Conservation (phyloP, 2,797 vertebrate genomes). For the Pseudomugil gertrudae region DNA sequence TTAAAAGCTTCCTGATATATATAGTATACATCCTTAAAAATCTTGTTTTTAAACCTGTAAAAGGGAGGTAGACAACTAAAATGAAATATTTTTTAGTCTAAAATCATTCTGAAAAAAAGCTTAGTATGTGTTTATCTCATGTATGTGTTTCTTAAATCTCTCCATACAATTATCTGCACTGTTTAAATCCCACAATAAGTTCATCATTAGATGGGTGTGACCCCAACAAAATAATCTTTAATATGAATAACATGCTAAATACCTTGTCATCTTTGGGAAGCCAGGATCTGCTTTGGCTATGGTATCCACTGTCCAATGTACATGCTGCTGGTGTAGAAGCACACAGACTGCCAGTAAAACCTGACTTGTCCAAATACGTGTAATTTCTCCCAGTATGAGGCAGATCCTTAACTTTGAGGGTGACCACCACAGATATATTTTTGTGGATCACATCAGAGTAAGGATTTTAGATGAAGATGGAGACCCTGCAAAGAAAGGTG, state of each 20-base stretch:
- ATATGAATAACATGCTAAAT: conserved; percentile 20
- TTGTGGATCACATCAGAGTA: conserved; percentile 63
- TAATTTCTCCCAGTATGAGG: conserved; percentile 40
- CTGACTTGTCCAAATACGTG: conserved; percentile 55
- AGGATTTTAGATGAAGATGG: conserved; percentile 42
- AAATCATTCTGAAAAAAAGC: conserved; percentile 1
- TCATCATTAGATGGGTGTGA: conserved; percentile 18
- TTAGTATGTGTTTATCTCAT: not conserved
- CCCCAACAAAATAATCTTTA: not conserved
- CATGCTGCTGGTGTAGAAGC: conserved; percentile 83
- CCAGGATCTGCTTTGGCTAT: conserved; percentile 78
- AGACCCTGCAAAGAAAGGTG: conserved; percentile 68
- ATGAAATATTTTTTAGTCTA: not conserved
- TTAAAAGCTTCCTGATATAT: not conserved
- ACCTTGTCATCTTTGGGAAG: conserved; percentile 89
- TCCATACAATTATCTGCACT: not conserved
- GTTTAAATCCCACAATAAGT: not conserved
- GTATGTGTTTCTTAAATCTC: not conserved
- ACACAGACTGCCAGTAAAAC: conserved; percentile 70
- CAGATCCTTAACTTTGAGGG: conserved; percentile 47
- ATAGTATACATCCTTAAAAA: not conserved
- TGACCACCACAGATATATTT: conserved; percentile 43
- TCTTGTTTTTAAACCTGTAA: not conserved
- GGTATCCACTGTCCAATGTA: conserved; percentile 81
- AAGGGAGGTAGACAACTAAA: not conserved